Conservation (phyloP, 2,888 invertebrate species). For the Pseudeuparius sepicola region DNA sequence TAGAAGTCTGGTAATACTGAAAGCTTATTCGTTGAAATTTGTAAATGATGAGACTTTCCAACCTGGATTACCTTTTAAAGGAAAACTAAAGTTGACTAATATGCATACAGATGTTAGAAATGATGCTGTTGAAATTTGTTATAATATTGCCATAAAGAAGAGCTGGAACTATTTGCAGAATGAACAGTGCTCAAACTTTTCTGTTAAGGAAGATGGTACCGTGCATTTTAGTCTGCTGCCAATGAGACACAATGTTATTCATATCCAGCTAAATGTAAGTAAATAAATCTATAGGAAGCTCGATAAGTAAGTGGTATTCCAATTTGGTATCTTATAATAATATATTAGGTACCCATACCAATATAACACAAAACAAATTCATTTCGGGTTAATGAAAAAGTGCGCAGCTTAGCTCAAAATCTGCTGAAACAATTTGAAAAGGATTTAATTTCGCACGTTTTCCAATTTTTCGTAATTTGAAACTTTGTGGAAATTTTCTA, state of each 20-base stretch:
- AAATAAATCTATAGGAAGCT: too few relatives aligned
- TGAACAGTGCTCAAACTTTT: conserved; percentile 33
- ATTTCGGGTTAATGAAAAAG: too few relatives aligned
- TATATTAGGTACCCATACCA: too few relatives aligned
- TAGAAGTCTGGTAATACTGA: conserved; percentile 44
- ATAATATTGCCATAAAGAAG: conserved; percentile 34
- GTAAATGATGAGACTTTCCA: conserved; percentile 50
- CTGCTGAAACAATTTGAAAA: too few relatives aligned
- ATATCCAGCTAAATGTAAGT: conserved; percentile 34
- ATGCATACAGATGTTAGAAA: conserved; percentile 21
- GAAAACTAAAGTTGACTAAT: conserved; percentile 43
- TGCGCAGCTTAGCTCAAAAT: too few relatives aligned
- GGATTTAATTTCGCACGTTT: too few relatives aligned
- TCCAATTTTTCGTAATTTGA: too few relatives aligned
- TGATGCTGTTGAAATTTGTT: conserved; percentile 35
- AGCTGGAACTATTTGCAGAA: conserved; percentile 34
- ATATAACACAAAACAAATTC: too few relatives aligned
- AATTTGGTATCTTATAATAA: too few relatives aligned
- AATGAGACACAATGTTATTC: conserved; percentile 32
- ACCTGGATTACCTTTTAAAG: conserved; percentile 60
- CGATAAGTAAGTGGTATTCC: too few relatives aligned
- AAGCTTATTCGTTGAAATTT: conserved; percentile 50
- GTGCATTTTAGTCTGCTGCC: conserved; percentile 34
- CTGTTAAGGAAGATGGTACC: conserved; percentile 25
- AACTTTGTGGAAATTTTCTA: too few relatives aligned